Percentiles rank a stretch among this genome's conserved stretches.
Conservation (phyloP, 2,888 invertebrate genomes). For the Cerceris rybyensis region DNA sequence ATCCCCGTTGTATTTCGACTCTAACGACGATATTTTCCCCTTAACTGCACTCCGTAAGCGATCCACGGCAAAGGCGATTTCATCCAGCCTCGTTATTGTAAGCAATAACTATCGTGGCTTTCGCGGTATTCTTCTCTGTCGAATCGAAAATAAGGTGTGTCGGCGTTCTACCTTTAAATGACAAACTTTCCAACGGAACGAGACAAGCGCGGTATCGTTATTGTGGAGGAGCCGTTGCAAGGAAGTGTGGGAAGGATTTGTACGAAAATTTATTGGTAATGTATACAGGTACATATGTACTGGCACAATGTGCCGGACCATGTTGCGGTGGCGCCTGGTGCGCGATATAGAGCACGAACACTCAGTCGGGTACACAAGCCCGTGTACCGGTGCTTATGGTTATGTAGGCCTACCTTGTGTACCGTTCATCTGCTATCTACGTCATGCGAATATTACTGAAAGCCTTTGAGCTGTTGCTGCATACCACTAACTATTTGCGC, state of each 20-base stretch:
- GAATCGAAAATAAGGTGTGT: neutral
- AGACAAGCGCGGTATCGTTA: constrained; percentile 27
- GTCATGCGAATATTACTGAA: constrained; percentile 57
- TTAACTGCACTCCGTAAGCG: constrained; percentile 39
- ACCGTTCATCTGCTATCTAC: constrained; percentile 57
- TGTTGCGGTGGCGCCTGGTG: constrained; percentile 74
- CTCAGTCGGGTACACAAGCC: constrained; percentile 55
- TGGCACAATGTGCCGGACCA: constrained; percentile 66
- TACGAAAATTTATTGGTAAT: constrained; percentile 71
- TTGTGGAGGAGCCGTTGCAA: constrained; percentile 35
- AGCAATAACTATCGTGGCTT: constrained; percentile 22
- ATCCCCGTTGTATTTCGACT: constrained; percentile 50
- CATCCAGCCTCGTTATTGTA: constrained; percentile 4
- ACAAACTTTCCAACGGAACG: constrained; percentile 20
- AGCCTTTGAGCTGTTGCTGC: constrained; percentile 48
- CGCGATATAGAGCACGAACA: constrained; percentile 65
- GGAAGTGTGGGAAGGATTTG: constrained; percentile 59
- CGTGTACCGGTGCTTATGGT: constrained; percentile 64
- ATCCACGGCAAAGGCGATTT: constrained; percentile 7
- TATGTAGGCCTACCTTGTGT: constrained; percentile 63
- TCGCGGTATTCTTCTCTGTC: neutral
- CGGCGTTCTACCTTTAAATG: constrained; percentile 6
- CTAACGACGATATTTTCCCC: constrained; percentile 41
- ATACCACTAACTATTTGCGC: constrained; percentile 50
- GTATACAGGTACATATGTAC: constrained; percentile 61